Percentiles rank a stretch among this genome's conserved stretches.
phyloP scores from a whole-genome alignment of 2,888 invertebrate genomes.

The Polyommatus icarus region DNA sequence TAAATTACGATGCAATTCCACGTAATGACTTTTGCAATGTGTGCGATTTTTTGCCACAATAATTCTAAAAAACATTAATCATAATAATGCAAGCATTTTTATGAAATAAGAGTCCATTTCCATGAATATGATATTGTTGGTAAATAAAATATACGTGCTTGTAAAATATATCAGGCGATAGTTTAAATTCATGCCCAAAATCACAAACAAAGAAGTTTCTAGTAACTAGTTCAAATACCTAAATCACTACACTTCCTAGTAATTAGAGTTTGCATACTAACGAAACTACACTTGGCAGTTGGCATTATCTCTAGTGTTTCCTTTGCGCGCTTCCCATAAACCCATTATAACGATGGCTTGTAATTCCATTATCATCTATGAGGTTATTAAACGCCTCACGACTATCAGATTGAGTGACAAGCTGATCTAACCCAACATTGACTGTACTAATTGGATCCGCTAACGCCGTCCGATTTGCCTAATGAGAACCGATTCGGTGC shows the following conservation, averaged over 20 bases:
- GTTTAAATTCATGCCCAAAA: no score
- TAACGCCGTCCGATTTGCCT: slow-evolving; percentile 72
- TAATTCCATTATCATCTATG: slow-evolving; percentile 31
- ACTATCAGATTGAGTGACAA: slow-evolving; percentile 51
- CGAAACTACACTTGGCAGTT: no score
- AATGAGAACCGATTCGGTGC: slow-evolving; percentile 68
- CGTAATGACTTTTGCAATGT: slow-evolving; percentile 21
- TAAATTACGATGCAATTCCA: background rate
- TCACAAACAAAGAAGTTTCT: no score
- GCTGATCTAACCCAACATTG: slow-evolving; percentile 68
- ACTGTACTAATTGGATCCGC: slow-evolving; percentile 73
- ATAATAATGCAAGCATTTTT: no score
- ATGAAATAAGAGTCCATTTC: no score
- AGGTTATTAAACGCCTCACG: slow-evolving; percentile 36
- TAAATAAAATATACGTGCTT: no score
- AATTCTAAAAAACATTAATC: background rate
- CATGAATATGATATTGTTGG: no score
- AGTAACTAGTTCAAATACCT: no score
- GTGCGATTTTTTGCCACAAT: background rate
- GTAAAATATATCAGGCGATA: no score
- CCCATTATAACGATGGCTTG: background rate
- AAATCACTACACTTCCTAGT: no score
- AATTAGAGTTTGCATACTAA: no score
- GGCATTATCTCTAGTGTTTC: background rate
- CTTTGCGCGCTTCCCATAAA: background rate